Evolutionary conservation across 2,888 invertebrate species (phyloP).

Genomic region (Conomelus anceps): DNA sequence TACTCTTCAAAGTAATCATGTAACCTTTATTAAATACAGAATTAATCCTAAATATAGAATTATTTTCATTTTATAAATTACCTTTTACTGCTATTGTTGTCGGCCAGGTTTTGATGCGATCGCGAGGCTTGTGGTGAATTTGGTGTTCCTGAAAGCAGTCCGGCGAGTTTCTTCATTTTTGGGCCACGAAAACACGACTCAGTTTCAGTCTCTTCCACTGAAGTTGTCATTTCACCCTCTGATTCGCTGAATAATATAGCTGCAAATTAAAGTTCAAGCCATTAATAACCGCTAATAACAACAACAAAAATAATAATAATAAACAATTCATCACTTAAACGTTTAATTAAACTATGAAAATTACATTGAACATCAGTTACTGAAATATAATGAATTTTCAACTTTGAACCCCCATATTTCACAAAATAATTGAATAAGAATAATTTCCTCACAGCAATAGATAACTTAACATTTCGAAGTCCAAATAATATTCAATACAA

Average conservation of each 20-base stretch:
- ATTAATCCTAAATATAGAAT: background rate
- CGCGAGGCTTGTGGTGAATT: slow-evolving; percentile 20
- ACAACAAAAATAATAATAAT: background rate
- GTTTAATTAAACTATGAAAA: background rate
- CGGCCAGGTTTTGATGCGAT: slow-evolving; percentile 26
- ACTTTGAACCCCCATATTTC: no score
- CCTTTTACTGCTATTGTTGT: slow-evolving; percentile 27
- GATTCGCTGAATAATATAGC: slow-evolving; percentile 50
- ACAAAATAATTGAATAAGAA: no score
- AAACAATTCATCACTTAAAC: background rate
- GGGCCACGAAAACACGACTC: slow-evolving; percentile 38
- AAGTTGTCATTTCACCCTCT: slow-evolving; percentile 47
- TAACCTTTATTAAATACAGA: background rate
- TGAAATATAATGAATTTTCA: no score
- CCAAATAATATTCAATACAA: no score
- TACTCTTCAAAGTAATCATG: no score
- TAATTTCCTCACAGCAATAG: no score
- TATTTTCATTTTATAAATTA: slow-evolving; percentile 20
- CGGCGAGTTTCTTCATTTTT: slow-evolving; percentile 35
- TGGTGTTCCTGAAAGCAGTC: slow-evolving; percentile 22
- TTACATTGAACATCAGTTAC: no score
- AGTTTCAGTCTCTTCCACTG: slow-evolving; percentile 40
- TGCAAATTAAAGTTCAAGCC: slow-evolving; percentile 22
- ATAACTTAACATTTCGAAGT: slow-evolving; percentile 21
- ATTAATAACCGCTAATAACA: background rate